phyloP scores from a whole-genome alignment of 1,140 invertebrate species.

The Bombus pascuorum region DNA sequence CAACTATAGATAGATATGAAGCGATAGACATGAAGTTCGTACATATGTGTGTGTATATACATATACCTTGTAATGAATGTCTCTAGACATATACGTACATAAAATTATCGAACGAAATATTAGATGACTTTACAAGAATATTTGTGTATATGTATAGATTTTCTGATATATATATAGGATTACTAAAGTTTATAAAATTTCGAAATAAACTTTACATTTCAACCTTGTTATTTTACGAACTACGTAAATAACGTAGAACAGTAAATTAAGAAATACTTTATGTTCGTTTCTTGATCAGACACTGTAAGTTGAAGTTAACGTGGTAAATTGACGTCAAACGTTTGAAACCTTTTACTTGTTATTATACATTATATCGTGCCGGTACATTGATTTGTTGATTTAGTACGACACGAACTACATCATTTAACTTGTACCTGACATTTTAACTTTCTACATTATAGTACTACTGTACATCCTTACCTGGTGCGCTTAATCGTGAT shows the following conservation, averaged over 20 bases:
- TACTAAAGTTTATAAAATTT: too few relatives aligned
- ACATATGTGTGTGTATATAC: not conserved
- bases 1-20: too few relatives aligned
- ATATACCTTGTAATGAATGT: not conserved
- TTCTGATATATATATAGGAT: too few relatives aligned
- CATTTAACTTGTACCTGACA: not conserved
- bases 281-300: too few relatives aligned
- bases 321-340: too few relatives aligned
- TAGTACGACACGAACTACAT: not conserved
- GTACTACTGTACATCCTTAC: not conserved
- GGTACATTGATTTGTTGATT: not conserved
- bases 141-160: too few relatives aligned
- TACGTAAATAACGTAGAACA: not conserved
- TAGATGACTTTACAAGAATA: too few relatives aligned
- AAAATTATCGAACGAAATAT: too few relatives aligned
- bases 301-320: too few relatives aligned
- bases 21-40: not conserved
- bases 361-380: not conserved
- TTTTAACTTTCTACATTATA: not conserved
- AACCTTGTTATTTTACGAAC: not conserved
- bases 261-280: not conserved
- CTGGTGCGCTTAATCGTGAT: not conserved
- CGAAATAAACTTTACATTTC: too few relatives aligned
- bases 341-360: not conserved
- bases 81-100: too few relatives aligned